Base-by-base conservation (phyloP, 2,113 vertebrate species). In the Mesitornis unicolor region DNA sequence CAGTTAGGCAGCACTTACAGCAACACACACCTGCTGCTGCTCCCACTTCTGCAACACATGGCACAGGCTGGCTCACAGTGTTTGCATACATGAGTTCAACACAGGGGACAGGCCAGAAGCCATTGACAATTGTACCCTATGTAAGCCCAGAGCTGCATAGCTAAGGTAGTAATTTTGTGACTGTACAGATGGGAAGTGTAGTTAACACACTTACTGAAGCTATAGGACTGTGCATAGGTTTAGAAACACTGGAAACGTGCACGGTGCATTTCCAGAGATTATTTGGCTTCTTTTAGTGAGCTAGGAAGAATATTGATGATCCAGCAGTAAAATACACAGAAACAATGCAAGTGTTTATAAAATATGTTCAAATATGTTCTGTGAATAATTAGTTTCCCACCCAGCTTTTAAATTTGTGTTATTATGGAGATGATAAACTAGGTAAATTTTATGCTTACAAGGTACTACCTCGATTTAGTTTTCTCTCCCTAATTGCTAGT, bases 31-130 rank as follows among this genome's bases (percentile, higher is more conserved):
- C 51, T 6, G 2, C 19, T 18, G n/a, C 76, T 61, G 13, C 50
- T 88, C n/a, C 7, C 28, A 19, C 31, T 77, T 42, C 36, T 29
- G 84, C 54, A 64, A 21, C 0, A 4, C 0, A 1, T 25, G 40
- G 50, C 63, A n/a, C 38, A 36, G 54, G 60, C 45, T 84, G 80
- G 42, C n/a, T 68, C 33, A 38, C 2, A 33, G 14, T 5, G 8
- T 38, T 77, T 29, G 48, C 2, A 1, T 26, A 31, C 3, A 2
- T 0, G 5, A 56, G 9, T 28, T 61, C 33, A 69, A 60, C n/a
- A 33, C 22, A 28, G 81, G 18, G 2, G 29, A 84, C 18, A 65
- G 56, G 81, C 50, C 84, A 89, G 64, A 82, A 70, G 47, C 60
- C 64, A 54, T 31, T 1, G 71, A 43, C 59, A 96, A 59, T 82